Conservation (phyloP, 1,140 invertebrate species). For the Lasioglossum baleicum region DNA sequence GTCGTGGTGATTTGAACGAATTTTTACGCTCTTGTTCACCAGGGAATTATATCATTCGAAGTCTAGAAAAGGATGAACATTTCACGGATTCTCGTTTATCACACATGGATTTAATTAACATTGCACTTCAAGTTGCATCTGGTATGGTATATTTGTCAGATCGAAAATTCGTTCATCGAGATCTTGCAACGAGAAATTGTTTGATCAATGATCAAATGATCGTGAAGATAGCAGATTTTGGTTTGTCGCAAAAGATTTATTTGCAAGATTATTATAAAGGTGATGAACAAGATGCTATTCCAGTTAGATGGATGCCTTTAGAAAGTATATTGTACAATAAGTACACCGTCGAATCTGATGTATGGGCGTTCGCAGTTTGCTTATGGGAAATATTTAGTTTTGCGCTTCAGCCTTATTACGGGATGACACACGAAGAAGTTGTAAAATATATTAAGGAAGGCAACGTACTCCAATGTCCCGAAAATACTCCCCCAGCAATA, state of each 20-base stretch:
- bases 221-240: constrained; percentile 98
- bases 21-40: constrained; percentile 89
- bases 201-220: constrained; percentile 95
- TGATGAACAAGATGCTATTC: constrained; percentile 95
- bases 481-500: constrained; percentile 93
- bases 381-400: constrained; percentile 97
- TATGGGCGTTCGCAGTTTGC: constrained; percentile 96
- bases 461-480: constrained; percentile 91
- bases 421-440: constrained; percentile 96
- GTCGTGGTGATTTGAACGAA: constrained; percentile 95
- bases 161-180: constrained; percentile 96
- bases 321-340: constrained; percentile 96
- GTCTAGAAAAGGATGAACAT: constrained; percentile 80
- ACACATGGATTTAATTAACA: constrained; percentile 89
- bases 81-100: constrained; percentile 82
- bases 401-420: constrained; percentile 95
- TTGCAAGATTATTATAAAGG: constrained; percentile 95
- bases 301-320: constrained; percentile 97
- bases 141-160: constrained; percentile 98
- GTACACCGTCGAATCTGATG: constrained; percentile 96
- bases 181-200: constrained; percentile 97
- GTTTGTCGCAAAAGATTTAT: constrained; percentile 95
- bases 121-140: constrained; percentile 91
- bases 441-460: constrained; percentile 96
- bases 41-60: constrained; percentile 84